phyloP scores from a whole-genome alignment of 2,113 vertebrate species.

The Triplophysa siluroides region DNA sequence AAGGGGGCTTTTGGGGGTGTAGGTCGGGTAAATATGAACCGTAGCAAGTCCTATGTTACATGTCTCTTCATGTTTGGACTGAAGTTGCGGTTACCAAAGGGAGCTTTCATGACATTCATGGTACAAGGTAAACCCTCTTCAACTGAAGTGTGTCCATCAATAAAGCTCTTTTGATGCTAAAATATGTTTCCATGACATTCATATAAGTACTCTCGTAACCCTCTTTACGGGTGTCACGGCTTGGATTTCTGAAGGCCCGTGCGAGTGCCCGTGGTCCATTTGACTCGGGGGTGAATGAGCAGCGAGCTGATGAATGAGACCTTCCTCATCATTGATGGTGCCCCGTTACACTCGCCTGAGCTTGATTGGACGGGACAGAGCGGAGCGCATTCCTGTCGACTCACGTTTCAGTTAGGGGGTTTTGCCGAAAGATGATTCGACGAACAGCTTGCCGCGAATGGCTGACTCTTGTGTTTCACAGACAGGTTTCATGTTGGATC shows the following conservation, averaged over 20 bases:
- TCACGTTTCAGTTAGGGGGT: constrained; percentile 65
- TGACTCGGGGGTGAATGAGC: constrained; percentile 58
- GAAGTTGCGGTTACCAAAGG: too few species aligned
- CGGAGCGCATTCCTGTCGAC: constrained; percentile 59
- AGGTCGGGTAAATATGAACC: too few species aligned
- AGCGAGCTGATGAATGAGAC: constrained; percentile 63
- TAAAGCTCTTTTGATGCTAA: background rate
- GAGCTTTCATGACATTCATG: too few species aligned
- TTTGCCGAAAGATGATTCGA: constrained; percentile 60
- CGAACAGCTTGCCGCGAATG: constrained; percentile 56
- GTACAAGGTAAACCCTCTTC: too few species aligned
- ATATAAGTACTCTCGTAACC: background rate
- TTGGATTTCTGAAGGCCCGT: background rate
- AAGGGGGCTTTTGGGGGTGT: too few species aligned
- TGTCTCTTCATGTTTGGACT: too few species aligned
- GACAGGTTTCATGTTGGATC: constrained; percentile 50
- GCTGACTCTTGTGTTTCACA: constrained; percentile 60
- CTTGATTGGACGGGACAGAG: constrained; percentile 36
- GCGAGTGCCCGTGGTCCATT: background rate
- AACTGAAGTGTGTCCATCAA: background rate
- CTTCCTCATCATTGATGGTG: constrained; percentile 47
- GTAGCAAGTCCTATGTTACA: too few species aligned
- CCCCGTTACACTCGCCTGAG: constrained; percentile 2
- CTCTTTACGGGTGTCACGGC: background rate
- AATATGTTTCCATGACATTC: background rate